These are phyloP conservation scores for Desoria tigrina DNA, from an alignment of 2,888 invertebrate genomes.

Conservation along the genomic window DNA sequence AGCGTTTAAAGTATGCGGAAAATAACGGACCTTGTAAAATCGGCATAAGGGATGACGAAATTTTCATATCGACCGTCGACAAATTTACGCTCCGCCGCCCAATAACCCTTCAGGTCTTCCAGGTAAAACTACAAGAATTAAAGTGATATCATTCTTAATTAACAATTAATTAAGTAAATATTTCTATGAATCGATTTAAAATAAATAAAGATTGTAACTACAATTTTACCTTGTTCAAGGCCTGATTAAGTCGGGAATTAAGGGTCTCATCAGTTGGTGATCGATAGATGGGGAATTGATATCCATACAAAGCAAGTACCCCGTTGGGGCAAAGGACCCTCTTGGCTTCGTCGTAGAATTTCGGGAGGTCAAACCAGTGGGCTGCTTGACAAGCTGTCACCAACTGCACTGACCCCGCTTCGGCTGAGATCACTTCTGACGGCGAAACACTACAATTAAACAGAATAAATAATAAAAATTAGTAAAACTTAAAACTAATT, in stretches of 20 bases:
- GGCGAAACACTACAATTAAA: too few species aligned
- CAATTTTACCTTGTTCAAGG: slow-evolving; percentile 28
- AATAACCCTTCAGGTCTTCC: slow-evolving; percentile 40
- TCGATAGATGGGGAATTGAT: slow-evolving; percentile 34
- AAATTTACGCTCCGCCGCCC: slow-evolving; percentile 47
- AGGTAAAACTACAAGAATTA: slow-evolving; percentile 47
- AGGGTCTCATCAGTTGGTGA: slow-evolving; percentile 32
- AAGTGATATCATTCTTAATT: too few species aligned
- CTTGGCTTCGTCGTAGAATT: slow-evolving; percentile 58
- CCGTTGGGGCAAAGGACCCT: slow-evolving; percentile 33
- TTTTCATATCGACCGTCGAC: slow-evolving; percentile 48
- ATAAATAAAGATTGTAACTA: not conserved
- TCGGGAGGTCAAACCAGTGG: slow-evolving; percentile 59
- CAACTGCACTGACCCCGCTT: too few species aligned
- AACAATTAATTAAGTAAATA: too few species aligned
- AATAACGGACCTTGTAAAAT: slow-evolving; percentile 41
- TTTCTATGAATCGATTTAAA: too few species aligned
- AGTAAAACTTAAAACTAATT: too few species aligned
- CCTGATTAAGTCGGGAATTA: slow-evolving; percentile 27
- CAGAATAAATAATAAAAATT: too few species aligned
- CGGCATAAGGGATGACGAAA: slow-evolving; percentile 43
- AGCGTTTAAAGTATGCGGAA: too few species aligned
- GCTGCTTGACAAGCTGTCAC: slow-evolving; percentile 57
- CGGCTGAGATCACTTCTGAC: too few species aligned
- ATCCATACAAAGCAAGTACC: slow-evolving; percentile 34